Base-by-base conservation (phyloP, 2,888 invertebrate genomes). In the Drosophila emarginata region DNA sequence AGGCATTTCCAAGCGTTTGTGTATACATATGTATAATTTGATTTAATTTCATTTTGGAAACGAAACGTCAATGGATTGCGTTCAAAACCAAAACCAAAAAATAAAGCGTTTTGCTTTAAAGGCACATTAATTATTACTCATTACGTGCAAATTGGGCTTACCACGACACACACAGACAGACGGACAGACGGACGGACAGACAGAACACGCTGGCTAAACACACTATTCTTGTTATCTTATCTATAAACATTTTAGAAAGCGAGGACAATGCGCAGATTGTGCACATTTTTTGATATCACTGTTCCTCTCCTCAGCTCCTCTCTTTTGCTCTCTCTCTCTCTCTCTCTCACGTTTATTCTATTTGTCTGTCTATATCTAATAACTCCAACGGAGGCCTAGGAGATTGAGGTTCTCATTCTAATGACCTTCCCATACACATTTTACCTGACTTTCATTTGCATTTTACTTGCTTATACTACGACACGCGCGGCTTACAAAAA, bases 51-150 rank as follows among this genome's bases (percentile, higher is more conserved):
- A 9, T 52, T 64, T 71, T 57, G 50, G 65, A 72, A 65, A 40
- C 54, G 45, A 67, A 59, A 40, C 36, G 53, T 54, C 60, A 62
- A 36, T 62, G 57, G 18, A 58, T 57, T 71, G 57, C 56, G 52
- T 40, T 69, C 57, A 59, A 39, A 39, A 6, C 14, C 32, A 32
- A 54, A 21, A 21, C 28, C 4, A 3, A 45, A 28, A 45, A 45
- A 21, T 45, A 12, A 45, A 45, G 18, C 45, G 64, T 71, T 63
- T 71, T 70, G 72, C 57, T 64, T 70, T 63, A 61, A 72, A 60
- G 54, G 59, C 54, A 74, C 67, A 72, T 64, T 82, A 84, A 85
- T 81, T 82, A 73, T 74, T 78, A 68, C 69, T 61, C 68, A 84
- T 81, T 84, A 72, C 61, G 70, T 63, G 67, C 67, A 66, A 71